These are phyloP conservation scores for Leptothorax acervorum DNA, from an alignment of 2,888 invertebrate genomes.

Conservation along the genomic window DNA sequence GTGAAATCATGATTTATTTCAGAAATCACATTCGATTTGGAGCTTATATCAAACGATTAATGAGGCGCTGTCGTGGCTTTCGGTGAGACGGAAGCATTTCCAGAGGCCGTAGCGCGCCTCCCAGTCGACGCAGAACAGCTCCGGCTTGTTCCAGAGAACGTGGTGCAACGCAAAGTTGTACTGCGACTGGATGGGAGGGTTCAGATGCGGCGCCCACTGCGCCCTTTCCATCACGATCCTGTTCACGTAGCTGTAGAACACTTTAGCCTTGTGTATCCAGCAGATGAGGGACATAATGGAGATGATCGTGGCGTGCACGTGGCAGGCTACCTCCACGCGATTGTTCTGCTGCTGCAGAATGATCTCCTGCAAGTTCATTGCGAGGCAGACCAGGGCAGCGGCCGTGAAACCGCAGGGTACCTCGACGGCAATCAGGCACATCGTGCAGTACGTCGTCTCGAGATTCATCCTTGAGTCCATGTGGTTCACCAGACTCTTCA, in stretches of 20 bases:
- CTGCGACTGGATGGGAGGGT: constrained; percentile 87
- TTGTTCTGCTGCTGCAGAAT: constrained; percentile 80
- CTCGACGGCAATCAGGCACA: constrained; percentile 87
- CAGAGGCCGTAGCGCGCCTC: constrained; percentile 89
- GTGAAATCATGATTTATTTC: background rate
- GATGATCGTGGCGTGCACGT: constrained; percentile 88
- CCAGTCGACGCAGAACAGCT: constrained; percentile 89
- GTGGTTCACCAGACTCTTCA: constrained; percentile 86
- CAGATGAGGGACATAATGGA: constrained; percentile 88
- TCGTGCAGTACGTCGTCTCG: constrained; percentile 87
- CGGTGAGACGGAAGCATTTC: constrained; percentile 87
- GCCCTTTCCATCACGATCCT: constrained; percentile 87
- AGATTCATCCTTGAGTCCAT: constrained; percentile 86
- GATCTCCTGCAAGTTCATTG: constrained; percentile 88
- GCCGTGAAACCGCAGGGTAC: constrained; percentile 89
- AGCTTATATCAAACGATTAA: background rate
- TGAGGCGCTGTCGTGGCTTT: background rate
- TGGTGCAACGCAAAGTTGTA: constrained; percentile 88
- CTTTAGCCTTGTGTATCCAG: constrained; percentile 88
- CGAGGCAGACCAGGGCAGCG: constrained; percentile 87
- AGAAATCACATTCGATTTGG: background rate
- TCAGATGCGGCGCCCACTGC: constrained; percentile 88
- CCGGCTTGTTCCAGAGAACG: constrained; percentile 88
- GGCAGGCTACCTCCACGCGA: constrained; percentile 83
- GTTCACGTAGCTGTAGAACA: constrained; percentile 88